phyloP scores from a whole-genome alignment of 2,888 invertebrate genomes.

The Ditula angustiorana region DNA sequence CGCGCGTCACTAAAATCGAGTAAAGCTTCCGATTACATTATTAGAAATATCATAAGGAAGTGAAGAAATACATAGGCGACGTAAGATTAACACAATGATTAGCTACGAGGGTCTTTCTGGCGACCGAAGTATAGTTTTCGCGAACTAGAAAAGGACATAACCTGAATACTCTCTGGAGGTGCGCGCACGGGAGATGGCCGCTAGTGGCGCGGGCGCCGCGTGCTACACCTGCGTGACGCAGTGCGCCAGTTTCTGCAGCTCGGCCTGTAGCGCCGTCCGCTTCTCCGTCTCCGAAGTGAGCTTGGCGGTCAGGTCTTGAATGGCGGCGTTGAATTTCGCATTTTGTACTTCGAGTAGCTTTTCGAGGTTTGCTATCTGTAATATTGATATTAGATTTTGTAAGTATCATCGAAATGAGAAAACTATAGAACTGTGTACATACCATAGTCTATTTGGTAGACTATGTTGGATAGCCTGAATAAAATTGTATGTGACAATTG shows the following conservation, averaged over 20 bases:
- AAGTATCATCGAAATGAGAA: background rate
- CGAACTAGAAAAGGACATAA: constrained; percentile 55
- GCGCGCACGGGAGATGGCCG: constrained; percentile 46
- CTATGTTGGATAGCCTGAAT: too few species aligned
- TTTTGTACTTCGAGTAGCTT: constrained; percentile 85
- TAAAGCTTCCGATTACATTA: constrained; percentile 39
- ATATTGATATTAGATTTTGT: constrained; percentile 16
- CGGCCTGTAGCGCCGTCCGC: constrained; percentile 87
- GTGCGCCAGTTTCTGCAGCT: constrained; percentile 89
- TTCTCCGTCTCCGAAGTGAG: constrained; percentile 87
- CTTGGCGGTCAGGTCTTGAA: constrained; percentile 87
- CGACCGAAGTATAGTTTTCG: constrained; percentile 27
- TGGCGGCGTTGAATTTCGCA: constrained; percentile 84
- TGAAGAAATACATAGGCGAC: constrained; percentile 29
- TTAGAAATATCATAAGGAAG: constrained; percentile 38
- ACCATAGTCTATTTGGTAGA: too few species aligned
- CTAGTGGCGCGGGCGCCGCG: constrained; percentile 46
- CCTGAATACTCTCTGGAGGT: constrained; percentile 54
- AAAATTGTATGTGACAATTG: too few species aligned
- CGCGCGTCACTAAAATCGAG: constrained; percentile 39
- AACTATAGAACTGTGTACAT: too few species aligned
- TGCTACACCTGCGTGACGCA: constrained; percentile 90
- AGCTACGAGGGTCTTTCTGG: constrained; percentile 18
- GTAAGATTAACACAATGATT: constrained; percentile 26
- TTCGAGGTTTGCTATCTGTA: constrained; percentile 85